phyloP scores from a whole-genome alignment of 2,113 vertebrate species.

The Zonotrichia leucophrys region DNA sequence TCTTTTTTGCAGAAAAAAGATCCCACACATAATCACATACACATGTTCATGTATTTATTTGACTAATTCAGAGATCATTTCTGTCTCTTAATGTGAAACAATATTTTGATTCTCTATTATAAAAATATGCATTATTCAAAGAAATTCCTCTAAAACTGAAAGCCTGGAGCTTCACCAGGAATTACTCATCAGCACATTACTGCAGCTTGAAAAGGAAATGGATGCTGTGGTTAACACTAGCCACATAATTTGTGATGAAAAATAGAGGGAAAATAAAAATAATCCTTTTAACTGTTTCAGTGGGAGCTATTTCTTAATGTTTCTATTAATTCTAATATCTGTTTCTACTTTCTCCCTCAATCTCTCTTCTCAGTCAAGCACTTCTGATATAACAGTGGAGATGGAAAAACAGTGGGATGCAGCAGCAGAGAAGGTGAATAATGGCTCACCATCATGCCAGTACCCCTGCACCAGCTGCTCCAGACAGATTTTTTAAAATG shows the following conservation, averaged over 20 bases:
- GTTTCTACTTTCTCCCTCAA: neutral
- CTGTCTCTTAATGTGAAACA: neutral
- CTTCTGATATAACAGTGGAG: neutral
- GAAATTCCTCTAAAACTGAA: neutral
- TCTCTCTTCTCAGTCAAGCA: neutral
- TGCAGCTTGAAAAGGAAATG: neutral
- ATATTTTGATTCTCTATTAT: neutral
- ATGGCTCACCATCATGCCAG: accelerated
- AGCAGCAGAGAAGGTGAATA: neutral
- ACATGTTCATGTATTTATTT: neutral
- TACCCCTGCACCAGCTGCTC: neutral
- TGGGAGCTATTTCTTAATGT: neutral
- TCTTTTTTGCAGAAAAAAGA: neutral
- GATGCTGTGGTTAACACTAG: neutral
- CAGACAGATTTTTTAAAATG: neutral
- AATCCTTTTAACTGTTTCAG: neutral
- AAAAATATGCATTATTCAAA: neutral
- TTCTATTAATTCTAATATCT: neutral
- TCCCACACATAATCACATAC: neutral
- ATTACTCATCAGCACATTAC: neutral
- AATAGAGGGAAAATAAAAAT: neutral
- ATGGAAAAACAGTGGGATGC: neutral
- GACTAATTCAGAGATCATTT: neutral
- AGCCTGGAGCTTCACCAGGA: neutral
- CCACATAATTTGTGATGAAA: neutral